Evolutionary conservation across 1,140 invertebrate genomes (phyloP).

Genomic region (Cylas formicarius): DNA sequence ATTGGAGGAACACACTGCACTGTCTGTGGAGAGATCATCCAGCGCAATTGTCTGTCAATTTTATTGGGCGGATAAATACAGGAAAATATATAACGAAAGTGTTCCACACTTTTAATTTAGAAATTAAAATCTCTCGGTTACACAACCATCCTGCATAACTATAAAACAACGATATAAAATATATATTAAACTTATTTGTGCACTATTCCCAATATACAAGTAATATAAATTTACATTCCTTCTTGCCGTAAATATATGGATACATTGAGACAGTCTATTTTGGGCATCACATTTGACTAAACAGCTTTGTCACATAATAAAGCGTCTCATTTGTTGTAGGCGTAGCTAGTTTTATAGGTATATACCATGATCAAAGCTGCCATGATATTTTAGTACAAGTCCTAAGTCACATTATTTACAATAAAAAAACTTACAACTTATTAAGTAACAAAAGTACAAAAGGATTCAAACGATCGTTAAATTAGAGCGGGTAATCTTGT

Average conservation of each 20-base stretch:
- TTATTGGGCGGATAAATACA: constrained; percentile 21
- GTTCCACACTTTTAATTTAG: constrained; percentile 30
- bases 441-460: constrained; percentile 25
- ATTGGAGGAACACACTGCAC: constrained; percentile 22
- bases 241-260: constrained; percentile 27
- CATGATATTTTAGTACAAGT: constrained; percentile 9
- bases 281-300: constrained; percentile 9
- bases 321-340: constrained; percentile 16
- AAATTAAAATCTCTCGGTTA: constrained; percentile 27
- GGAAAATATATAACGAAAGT: constrained; percentile 26
- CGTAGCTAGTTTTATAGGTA: constrained; percentile 15
- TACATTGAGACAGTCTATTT: constrained; percentile 17
- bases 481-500: constrained; percentile 6
- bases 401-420: constrained; percentile 21
- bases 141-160: constrained; percentile 30
- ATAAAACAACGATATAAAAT: constrained; percentile 38
- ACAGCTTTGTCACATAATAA: constrained; percentile 17
- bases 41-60: constrained; percentile 5
- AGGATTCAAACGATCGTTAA: constrained; percentile 13
- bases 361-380: constrained; percentile 20
- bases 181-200: constrained; percentile 32
- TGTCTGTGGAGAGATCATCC: constrained; percentile 19
- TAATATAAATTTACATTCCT: constrained; percentile 24
- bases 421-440: constrained; percentile 19
- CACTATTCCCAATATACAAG: constrained; percentile 37